These are phyloP conservation scores for Leptocoma aspasia DNA, from an alignment of 2,113 vertebrate genomes.

Conservation along the genomic window DNA sequence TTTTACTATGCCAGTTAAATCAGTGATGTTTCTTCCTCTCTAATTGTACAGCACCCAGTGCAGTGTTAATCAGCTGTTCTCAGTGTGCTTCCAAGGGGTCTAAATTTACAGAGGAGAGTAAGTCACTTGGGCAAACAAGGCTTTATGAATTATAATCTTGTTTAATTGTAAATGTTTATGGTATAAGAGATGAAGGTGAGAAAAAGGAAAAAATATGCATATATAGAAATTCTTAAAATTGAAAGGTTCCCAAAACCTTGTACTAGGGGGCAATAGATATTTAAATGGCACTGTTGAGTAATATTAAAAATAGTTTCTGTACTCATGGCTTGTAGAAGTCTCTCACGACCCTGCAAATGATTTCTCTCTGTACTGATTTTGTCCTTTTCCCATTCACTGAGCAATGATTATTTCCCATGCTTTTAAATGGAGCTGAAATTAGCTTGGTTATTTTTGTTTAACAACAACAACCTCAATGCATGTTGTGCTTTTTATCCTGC, in stretches of 20 bases:
- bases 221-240: not conserved
- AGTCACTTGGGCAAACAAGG: not conserved
- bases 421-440: conserved; percentile 69
- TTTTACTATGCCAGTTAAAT: not conserved
- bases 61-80: not conserved
- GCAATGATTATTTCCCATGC: conserved; percentile 65
- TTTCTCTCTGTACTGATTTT: conserved; percentile 56
- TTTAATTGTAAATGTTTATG: not conserved
- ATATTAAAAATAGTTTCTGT: conserved; percentile 54
- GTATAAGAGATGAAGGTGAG: not conserved
- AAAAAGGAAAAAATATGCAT: not conserved
- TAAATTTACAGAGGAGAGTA: not conserved
- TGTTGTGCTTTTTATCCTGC: conserved; percentile 59
- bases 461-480: conserved; percentile 61
- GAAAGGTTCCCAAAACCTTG: not conserved
- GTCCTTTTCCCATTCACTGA: conserved; percentile 63
- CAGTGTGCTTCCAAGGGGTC: not conserved
- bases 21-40: not conserved
- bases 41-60: not conserved
- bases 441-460: conserved; percentile 74
- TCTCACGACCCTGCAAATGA: conserved; percentile 41
- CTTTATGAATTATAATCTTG: not conserved
- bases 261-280: not conserved
- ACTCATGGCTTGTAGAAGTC: conserved; percentile 11
- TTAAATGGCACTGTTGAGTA: conserved; percentile 6